phyloP scores from a whole-genome alignment of 2,113 vertebrate genomes.

The Rhinoderma darwinii region DNA sequence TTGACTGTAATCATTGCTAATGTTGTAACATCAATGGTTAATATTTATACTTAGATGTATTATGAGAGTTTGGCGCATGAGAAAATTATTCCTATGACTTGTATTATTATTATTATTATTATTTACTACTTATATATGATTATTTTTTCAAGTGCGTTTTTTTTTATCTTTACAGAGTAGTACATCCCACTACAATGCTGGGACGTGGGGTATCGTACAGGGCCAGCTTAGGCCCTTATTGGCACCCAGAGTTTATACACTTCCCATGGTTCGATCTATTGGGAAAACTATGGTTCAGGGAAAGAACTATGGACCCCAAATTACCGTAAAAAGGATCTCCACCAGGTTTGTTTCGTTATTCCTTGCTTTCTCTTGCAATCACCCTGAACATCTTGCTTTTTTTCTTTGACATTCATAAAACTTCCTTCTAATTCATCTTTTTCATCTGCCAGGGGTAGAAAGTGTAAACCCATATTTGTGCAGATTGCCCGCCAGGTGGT shows the following conservation, averaged over 20 bases:
- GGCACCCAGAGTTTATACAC: slow-evolving; percentile 81
- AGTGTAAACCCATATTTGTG: slow-evolving; percentile 87
- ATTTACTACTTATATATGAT: not conserved
- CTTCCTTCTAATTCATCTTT: not conserved
- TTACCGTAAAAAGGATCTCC: slow-evolving; percentile 86
- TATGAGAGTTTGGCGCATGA: no score
- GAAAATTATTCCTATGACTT: no score
- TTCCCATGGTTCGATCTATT: slow-evolving; percentile 87
- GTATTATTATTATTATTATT: no score
- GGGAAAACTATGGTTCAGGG: slow-evolving; percentile 89
- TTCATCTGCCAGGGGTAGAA: slow-evolving; percentile 74
- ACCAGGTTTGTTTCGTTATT: slow-evolving; percentile 73
- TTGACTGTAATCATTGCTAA: no score
- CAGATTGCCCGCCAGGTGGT: slow-evolving; percentile 86
- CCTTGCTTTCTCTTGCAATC: no score
- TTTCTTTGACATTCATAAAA: not conserved
- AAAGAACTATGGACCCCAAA: slow-evolving; percentile 86
- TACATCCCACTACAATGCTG: slow-evolving; percentile 83
- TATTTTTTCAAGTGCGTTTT: not conserved
- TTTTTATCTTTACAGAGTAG: slow-evolving; percentile 74
- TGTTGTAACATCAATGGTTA: no score
- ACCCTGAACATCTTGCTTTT: not conserved
- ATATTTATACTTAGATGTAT: no score
- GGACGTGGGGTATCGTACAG: slow-evolving; percentile 84
- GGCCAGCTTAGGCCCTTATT: slow-evolving; percentile 81